These are phyloP conservation scores for Drosophila takahashii DNA, from an alignment of 1,140 invertebrate species.

Conservation along the genomic window DNA sequence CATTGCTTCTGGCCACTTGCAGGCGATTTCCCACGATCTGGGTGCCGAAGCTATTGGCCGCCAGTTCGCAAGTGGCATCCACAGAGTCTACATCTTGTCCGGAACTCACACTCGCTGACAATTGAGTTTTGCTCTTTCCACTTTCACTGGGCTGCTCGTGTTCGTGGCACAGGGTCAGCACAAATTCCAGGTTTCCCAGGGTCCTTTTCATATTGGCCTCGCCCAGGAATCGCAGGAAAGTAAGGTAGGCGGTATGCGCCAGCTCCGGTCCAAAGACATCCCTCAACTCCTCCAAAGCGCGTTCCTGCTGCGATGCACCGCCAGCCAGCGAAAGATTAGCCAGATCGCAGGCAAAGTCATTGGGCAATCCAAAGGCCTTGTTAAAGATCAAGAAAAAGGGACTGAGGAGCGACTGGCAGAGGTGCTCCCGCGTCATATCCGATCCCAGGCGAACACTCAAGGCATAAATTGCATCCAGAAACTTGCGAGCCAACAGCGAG, in stretches of 20 bases:
- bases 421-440: conserved; percentile 92
- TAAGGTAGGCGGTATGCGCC: conserved; percentile 92
- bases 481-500: conserved; percentile 90
- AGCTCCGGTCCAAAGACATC: conserved; percentile 93
- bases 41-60: conserved; percentile 91
- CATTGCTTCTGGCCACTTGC: conserved; percentile 87
- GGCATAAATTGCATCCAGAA: conserved; percentile 92
- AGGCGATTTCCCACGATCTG: conserved; percentile 94
- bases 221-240: conserved; percentile 92
- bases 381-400: conserved; percentile 95
- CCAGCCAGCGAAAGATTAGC: conserved; percentile 48
- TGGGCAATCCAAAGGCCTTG: conserved; percentile 90
- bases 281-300: conserved; percentile 91
- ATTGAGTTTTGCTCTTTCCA: conserved; percentile 12
- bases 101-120: conserved; percentile 10
- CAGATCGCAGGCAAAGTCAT: conserved; percentile 85
- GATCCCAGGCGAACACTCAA: conserved; percentile 92
- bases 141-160: conserved; percentile 86
- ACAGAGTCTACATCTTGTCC: conserved; percentile 46
- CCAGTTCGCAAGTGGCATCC: conserved; percentile 50
- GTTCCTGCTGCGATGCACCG: conserved; percentile 34
- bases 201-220: conserved; percentile 89
- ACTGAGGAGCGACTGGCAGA: conserved; percentile 89
- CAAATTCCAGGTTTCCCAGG: conserved; percentile 91
- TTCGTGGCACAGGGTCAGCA: conserved; percentile 91